Conservation (phyloP, 2,888 invertebrate species). For the Agrotis segetum region DNA sequence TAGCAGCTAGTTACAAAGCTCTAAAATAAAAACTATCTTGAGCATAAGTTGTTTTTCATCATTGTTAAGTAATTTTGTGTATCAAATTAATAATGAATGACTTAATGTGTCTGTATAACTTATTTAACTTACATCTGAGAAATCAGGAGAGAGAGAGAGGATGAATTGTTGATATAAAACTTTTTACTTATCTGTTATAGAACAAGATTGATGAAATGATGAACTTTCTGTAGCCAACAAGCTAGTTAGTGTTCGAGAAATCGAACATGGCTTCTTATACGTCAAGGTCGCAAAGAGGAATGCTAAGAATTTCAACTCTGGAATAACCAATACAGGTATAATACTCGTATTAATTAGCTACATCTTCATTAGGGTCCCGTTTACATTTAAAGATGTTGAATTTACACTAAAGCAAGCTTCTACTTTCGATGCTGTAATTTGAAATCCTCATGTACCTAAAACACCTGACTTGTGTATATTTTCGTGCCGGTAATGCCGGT, state of each 20-base stretch:
- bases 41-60: no score
- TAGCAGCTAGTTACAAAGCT: constrained; percentile 6
- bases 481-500: background rate
- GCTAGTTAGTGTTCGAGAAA: no score
- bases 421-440: background rate
- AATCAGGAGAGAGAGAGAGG: no score
- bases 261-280: constrained; percentile 2
- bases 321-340: constrained; percentile 17
- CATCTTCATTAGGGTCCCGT: constrained; percentile 33
- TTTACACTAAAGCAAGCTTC: background rate
- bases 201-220: no score
- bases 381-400: background rate
- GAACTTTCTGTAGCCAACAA: no score
- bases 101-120: no score
- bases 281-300: constrained; percentile 31
- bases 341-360: constrained; percentile 22
- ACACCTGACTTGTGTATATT: no score
- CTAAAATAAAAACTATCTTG: background rate
- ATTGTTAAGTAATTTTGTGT: no score
- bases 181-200: no score
- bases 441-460: background rate
- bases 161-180: background rate
- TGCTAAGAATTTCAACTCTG: constrained; percentile 26
- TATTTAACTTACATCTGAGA: no score
- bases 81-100: no score